Conservation (phyloP, 2,888 invertebrate genomes). For the Kuschelorhynchus macadamiae region DNA sequence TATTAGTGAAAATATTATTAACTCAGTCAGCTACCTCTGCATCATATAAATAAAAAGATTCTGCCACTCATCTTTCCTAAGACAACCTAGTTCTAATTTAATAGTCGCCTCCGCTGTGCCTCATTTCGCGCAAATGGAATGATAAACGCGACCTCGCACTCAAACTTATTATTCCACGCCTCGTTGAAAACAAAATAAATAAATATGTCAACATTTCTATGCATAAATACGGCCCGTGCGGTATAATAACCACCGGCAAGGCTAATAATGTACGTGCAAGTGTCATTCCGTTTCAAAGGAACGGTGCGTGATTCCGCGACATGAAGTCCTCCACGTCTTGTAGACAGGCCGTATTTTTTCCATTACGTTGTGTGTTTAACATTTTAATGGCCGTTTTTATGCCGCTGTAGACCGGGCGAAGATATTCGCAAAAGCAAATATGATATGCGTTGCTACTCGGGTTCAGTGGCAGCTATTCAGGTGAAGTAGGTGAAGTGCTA, state of each 20-base stretch:
- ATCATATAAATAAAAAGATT: no score
- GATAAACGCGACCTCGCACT: background rate
- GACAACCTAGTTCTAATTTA: no score
- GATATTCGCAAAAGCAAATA: no score
- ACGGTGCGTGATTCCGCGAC: slow-evolving; percentile 36
- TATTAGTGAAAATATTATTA: no score
- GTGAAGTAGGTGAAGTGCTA: no score
- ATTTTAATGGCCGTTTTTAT: slow-evolving; percentile 23
- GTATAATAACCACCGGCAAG: slow-evolving; percentile 35
- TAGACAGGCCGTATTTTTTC: slow-evolving; percentile 18
- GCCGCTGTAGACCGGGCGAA: background rate
- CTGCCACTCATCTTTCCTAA: no score
- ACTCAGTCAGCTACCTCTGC: no score
- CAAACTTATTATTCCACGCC: slow-evolving; percentile 4
- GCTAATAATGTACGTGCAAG: slow-evolving; percentile 45
- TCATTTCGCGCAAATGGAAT: background rate
- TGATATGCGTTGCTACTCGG: no score
- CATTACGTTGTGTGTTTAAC: slow-evolving; percentile 18
- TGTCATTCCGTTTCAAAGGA: slow-evolving; percentile 39
- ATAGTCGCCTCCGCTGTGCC: no score
- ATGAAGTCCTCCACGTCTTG: slow-evolving; percentile 26
- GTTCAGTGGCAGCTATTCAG: no score
- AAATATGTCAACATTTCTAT: slow-evolving; percentile 37
- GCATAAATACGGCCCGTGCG: slow-evolving; percentile 32
- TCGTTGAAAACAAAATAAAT: slow-evolving; percentile 23